Conservation (phyloP, 2,888 invertebrate genomes). For the Aphodius sticticus region DNA sequence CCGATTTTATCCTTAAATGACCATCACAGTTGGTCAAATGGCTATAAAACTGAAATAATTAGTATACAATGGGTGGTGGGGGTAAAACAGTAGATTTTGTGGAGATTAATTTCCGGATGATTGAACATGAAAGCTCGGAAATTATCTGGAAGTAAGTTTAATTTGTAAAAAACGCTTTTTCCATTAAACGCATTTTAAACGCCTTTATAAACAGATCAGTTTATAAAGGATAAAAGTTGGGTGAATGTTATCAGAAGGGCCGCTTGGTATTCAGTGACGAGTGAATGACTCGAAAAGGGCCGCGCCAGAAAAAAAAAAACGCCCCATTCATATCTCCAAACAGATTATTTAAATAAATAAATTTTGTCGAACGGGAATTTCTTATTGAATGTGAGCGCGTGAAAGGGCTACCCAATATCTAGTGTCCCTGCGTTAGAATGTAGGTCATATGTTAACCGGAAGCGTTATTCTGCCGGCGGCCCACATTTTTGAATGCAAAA, state of each 20-base stretch:
- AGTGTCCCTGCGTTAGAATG: background rate
- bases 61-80: too few species aligned
- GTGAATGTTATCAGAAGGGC: background rate
- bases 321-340: background rate
- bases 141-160: too few species aligned
- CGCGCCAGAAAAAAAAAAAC: background rate
- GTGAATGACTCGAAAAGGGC: background rate
- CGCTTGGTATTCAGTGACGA: constrained; percentile 4
- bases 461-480: background rate
- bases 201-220: too few species aligned
- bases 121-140: background rate
- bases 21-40: too few species aligned
- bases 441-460: background rate
- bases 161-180: background rate
- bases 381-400: background rate
- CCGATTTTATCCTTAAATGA: too few species aligned
- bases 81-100: background rate
- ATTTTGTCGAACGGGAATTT: background rate
- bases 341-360: constrained; percentile 4
- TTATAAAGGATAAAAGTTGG: constrained; percentile 4
- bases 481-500: background rate
- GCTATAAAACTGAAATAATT: too few species aligned
- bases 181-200: background rate
- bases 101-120: background rate
- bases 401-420: background rate